Base-by-base conservation (phyloP, 2,888 invertebrate species). In the Apodemia duryi region DNA sequence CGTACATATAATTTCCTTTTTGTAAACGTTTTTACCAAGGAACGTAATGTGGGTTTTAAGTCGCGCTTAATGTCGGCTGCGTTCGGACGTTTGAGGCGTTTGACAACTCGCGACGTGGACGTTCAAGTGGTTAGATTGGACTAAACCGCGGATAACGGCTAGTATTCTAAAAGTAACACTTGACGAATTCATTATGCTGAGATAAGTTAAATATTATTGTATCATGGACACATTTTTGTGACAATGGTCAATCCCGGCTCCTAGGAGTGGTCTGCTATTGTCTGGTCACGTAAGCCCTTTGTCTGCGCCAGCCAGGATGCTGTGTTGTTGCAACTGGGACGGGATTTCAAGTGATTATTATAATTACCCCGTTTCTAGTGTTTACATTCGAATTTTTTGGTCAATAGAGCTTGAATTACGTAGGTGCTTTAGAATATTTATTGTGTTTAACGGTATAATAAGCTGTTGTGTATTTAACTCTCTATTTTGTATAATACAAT, bases 281-380 rank as follows among this genome's bases (percentile, higher is more conserved):
- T 51, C 51, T 51, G 51, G 51, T 51, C 51, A 51, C 51, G 51
- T 51, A 51, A 51, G 2, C 49, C n/a, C 13, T 49, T 49, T 46
- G 46, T 10, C 46, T 60, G 64, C 63, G 65, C 63, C 74, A 81
- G 69, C 69, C 73, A 75, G 85, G 88, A 89, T 88, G 88, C 91
- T 91, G 89, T 90, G 89, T 91, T 90, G 79, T 87, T 87, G 74
- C 89, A 90, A 88, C 89, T 90, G 91, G 88, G 83, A 85, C 77
- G 78, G 75, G 81, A 85, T 49, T 68, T 66, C 72, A 66, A 67
- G 70, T 69, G 72, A 75, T 61, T 32, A 83, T 84, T 85, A 80
- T 82, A 84, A 85, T 86, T 81, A 76, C 72, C 65, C 66, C 66
- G 57, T 62, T 60, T 66, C 64, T 61, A 65, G 61, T 72, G 70